Evolutionary conservation across 2,888 invertebrate species (phyloP).

Genomic region (Eulithis testata): DNA sequence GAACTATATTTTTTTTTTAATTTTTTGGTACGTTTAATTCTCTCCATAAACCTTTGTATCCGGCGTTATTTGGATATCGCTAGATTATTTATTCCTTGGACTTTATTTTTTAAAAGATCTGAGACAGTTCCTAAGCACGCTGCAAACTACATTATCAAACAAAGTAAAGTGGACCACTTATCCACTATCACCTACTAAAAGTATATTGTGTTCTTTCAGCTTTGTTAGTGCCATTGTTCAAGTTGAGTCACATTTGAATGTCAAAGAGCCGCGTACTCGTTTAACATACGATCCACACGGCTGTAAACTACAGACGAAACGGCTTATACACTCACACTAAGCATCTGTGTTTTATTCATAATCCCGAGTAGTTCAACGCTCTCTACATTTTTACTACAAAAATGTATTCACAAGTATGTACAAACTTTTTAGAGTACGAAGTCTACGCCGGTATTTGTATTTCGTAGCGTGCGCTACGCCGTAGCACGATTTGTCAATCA

Average conservation of each 20-base stretch:
- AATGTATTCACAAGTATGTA: background rate
- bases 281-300: constrained; percentile 27
- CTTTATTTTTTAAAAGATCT: too few relatives aligned
- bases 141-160: background rate
- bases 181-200: constrained; percentile 1
- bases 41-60: background rate
- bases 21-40: background rate
- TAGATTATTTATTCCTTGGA: too few relatives aligned
- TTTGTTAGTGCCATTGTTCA: constrained; percentile 28
- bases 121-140: background rate
- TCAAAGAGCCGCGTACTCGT: constrained; percentile 23
- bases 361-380: constrained; percentile 9
- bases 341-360: constrained; percentile 31
- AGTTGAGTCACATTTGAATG: constrained; percentile 29
- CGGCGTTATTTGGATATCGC: too few relatives aligned
- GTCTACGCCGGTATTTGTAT: background rate
- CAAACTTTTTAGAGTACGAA: background rate
- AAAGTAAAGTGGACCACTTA: background rate
- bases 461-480: constrained; percentile 6
- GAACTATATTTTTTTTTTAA: constrained; percentile 3
- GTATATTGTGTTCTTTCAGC: constrained; percentile 18
- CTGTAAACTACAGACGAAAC: constrained; percentile 26
- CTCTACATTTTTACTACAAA: constrained; percentile 2
- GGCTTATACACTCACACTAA: constrained; percentile 24
- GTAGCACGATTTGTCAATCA: constrained; percentile 1